Evolutionary conservation across 2,797 vertebrate species (phyloP), one percentile per base, ranked within the genome.

Genomic region (Sparidentex hasta): DNA sequence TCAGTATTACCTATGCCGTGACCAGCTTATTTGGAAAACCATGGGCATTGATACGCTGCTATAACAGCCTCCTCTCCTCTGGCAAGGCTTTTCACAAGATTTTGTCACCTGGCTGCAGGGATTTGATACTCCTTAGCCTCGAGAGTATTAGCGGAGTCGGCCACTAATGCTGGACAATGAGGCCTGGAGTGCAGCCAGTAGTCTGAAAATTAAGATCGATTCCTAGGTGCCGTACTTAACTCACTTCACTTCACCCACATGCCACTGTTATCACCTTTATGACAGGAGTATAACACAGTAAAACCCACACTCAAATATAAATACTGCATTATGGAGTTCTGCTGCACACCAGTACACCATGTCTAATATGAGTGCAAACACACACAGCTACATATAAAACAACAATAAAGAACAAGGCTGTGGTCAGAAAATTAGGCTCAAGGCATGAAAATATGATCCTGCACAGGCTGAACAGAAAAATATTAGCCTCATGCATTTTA

Each of bases 61-160:
- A 21, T 50, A 55, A 51, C 33, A 74, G 23, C 46, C 29, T 71
- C 46, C 46, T 2, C 64, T 63, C 51, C 23, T 61, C 51, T 51
- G 57, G 14, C n/a, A 58, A 71, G 47, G 68, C 61, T 65, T 78
- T 71, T 65, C 64, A 73, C 17, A 21, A 41, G 76, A 50, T 50
- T 56, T 33, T 61, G 38, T 72, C 23, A 69, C 44, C 57, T 17
- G 65, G 59, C 78, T 61, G 56, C 50, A 56, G 50, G 63, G 67
- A 76, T 76, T 76, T 76, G 44, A 51, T 71, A 63, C 64, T 58
- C 47, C 64, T 76, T 56, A 76, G 43, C 43, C 43, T 1, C 43
- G 14, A 44, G 50, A 44, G 66, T 20, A 17, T 81, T 65, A 71
- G 55, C n/a, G 41, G 43, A 65, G 61, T 70, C 23, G 47, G 70